Conservation (phyloP, 23 tunicate species). For the Halocynthia aurantium region DNA sequence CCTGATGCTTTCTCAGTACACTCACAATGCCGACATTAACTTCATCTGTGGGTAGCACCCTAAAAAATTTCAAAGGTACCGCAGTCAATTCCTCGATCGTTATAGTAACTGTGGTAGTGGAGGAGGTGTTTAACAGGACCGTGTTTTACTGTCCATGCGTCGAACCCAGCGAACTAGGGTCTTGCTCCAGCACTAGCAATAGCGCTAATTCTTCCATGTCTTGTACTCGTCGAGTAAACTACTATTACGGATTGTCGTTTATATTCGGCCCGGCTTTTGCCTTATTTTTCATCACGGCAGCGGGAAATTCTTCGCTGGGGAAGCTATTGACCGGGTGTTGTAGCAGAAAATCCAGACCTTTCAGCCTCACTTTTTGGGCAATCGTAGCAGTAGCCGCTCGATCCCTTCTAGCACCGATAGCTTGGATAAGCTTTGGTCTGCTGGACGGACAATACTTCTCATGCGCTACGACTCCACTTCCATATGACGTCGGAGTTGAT, state of each 20-base stretch:
- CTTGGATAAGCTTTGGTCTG: conserved; percentile 18
- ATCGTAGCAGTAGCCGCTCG: not conserved
- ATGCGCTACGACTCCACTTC: conserved; percentile 29
- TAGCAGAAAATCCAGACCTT: not conserved
- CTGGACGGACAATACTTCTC: conserved; percentile 33
- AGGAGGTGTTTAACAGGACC: conserved; percentile 15
- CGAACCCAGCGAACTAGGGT: conserved; percentile 12
- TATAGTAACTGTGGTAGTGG: conserved; percentile 22
- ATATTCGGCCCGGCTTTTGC: conserved; percentile 52
- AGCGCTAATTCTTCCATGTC: not conserved
- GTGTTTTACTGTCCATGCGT: conserved; percentile 58
- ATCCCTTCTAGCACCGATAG: conserved; percentile 16
- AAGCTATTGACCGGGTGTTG: conserved; percentile 33
- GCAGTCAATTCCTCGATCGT: conserved; percentile 31
- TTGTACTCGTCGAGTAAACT: conserved; percentile 28
- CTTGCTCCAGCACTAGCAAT: conserved; percentile 6
- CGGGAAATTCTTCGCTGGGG: conserved; percentile 34
- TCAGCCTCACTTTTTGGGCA: not conserved
- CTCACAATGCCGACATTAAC: too few relatives aligned
- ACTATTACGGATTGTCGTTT: conserved; percentile 41
- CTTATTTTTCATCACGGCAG: conserved; percentile 28
- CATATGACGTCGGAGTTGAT: conserved; percentile 19
- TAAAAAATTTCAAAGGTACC: conserved; percentile 43
- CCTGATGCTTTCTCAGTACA: too few relatives aligned
- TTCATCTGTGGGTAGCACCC: not conserved